Percentiles rank a stretch among this genome's conserved stretches.
These are phyloP conservation scores for Drosophila quadrilineata DNA, from an alignment of 1,140 invertebrate genomes.

Conservation along the genomic window DNA sequence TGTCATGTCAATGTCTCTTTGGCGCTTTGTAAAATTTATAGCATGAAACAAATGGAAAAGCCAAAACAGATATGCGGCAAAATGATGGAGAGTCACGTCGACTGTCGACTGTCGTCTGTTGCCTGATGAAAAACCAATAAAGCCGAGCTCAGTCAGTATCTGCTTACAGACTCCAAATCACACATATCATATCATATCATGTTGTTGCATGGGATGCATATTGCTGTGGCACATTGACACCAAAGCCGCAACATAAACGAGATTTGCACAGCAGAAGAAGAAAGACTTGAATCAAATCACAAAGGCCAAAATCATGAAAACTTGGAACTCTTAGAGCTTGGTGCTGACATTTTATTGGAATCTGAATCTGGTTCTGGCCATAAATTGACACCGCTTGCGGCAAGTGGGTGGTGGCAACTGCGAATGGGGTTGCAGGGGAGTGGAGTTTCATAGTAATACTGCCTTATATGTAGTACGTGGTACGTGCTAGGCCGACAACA, in stretches of 20 bases:
- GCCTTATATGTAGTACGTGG: no score
- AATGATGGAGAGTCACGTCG: neutral
- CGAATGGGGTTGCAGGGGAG: neutral
- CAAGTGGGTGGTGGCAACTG: conserved; percentile 6
- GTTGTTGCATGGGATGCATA: conserved; percentile 8
- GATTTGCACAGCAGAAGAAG: conserved; percentile 54
- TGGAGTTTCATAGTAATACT: no score
- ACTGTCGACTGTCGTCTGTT: conserved; percentile 6
- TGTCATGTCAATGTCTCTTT: conserved; percentile 75
- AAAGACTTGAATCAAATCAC: conserved; percentile 42
- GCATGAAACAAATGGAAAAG: conserved; percentile 56
- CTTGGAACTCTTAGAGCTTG: conserved; percentile 7
- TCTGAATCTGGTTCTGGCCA: conserved; percentile 53
- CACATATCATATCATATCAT: neutral
- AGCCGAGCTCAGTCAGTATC: conserved; percentile 2
- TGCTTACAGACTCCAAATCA: conserved; percentile 1
- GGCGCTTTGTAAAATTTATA: conserved; percentile 72
- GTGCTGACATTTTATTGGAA: conserved; percentile 57
- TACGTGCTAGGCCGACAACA: conserved; percentile 48
- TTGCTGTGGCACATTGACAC: conserved; percentile 57
- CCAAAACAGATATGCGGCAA: conserved; percentile 35
- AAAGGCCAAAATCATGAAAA: conserved; percentile 13
- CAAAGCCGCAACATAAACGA: conserved; percentile 49
- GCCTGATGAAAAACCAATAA: conserved; percentile 71
- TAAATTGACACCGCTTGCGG: conserved; percentile 59